A percentile compares a stretch with the other conserved stretches of the same genome.
Conservation (phyloP, 1,140 invertebrate genomes). For the Trichogramma pretiosum region DNA sequence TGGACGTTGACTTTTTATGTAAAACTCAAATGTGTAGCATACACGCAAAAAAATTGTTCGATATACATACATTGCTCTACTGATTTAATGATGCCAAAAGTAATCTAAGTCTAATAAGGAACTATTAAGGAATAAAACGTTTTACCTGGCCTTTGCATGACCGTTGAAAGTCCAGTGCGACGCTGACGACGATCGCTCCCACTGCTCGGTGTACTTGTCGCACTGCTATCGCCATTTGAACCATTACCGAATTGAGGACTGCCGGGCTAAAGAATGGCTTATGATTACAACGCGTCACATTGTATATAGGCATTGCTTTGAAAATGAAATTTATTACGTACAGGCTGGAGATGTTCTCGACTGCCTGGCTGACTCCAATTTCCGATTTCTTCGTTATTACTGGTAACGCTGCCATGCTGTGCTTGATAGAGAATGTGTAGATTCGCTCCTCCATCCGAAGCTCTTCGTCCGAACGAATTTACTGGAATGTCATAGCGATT, state of each 20-base stretch:
- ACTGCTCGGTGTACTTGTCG: conserved; percentile 37
- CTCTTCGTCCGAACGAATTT: conserved; percentile 77
- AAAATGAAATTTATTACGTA: conserved; percentile 25
- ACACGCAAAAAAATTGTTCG: too few species aligned
- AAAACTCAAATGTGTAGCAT: too few species aligned
- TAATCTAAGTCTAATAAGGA: too few species aligned
- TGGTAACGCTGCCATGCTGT: conserved; percentile 36
- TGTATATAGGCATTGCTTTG: neutral
- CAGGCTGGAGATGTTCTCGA: conserved; percentile 50
- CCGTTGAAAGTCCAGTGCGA: conserved; percentile 69
- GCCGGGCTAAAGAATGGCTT: conserved; percentile 32
- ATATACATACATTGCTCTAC: too few species aligned
- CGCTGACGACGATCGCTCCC: conserved; percentile 43
- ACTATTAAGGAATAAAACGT: conserved; percentile 15
- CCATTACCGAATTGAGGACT: too few species aligned
- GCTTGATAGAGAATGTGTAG: conserved; percentile 69
- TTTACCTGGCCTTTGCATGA: conserved; percentile 79
- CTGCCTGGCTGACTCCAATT: conserved; percentile 58
- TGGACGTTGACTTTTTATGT: too few species aligned
- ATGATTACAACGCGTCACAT: neutral
- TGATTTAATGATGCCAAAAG: too few species aligned
- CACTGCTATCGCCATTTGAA: too few species aligned
- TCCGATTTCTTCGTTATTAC: conserved; percentile 43
- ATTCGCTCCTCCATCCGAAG: conserved; percentile 93
- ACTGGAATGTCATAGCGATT: too few species aligned